phyloP scores from a whole-genome alignment of 2,113 vertebrate genomes.

The Pterocles orientalis region DNA sequence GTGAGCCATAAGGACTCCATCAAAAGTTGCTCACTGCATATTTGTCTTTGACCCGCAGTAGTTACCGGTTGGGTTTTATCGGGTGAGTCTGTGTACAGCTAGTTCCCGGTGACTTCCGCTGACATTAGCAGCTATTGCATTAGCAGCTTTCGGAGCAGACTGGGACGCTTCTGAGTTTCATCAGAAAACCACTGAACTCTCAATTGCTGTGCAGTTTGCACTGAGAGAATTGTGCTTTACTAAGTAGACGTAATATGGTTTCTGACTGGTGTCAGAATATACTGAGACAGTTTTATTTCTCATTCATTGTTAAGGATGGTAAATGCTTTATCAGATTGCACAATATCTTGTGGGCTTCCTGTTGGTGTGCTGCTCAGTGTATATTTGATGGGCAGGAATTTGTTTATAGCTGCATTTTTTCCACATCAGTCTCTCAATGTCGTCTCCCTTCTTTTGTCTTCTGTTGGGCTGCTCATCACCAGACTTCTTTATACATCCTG shows the following conservation, averaged over 20 bases:
- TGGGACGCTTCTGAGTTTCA: background rate
- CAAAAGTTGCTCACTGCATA: background rate
- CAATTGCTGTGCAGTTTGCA: background rate
- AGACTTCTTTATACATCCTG: slow-evolving; percentile 26
- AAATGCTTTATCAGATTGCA: background rate
- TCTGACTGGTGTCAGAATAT: background rate
- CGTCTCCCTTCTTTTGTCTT: background rate
- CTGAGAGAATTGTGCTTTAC: background rate
- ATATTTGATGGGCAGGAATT: background rate
- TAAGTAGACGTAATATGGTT: background rate
- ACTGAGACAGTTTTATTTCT: background rate
- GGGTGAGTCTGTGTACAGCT: background rate
- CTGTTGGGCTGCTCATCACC: background rate
- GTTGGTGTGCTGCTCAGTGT: background rate
- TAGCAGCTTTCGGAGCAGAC: background rate
- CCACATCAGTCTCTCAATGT: background rate
- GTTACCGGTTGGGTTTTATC: background rate
- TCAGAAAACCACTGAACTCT: background rate
- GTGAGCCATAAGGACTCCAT: background rate
- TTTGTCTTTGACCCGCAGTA: background rate
- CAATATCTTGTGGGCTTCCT: background rate
- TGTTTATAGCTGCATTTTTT: background rate
- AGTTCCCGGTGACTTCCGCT: background rate
- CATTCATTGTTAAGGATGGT: background rate
- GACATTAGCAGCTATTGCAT: background rate